Base-by-base conservation (phyloP, 2,888 invertebrate genomes). In the Dromius quadrimaculatus region DNA sequence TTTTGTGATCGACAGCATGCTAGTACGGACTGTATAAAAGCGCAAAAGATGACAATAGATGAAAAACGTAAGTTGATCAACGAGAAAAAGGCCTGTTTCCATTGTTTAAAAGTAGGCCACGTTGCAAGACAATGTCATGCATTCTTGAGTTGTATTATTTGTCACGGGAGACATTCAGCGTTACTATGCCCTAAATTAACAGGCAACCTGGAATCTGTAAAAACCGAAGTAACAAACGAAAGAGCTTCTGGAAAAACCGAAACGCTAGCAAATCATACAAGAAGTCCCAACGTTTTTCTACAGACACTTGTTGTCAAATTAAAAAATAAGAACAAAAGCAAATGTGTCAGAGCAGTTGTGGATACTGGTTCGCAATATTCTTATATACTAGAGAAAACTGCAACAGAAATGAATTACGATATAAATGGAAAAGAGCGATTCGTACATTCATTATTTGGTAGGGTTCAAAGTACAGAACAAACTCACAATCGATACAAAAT, bases 391-490 rank as follows among this genome's bases (percentile, higher is more conserved):
- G 50, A 32, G 15, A 5, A 15, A 13, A 63, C 20, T 2, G 34
- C 28, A 22, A 1, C 23, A 22, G n/a, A 38, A 41, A n/a, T 11
- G 11, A 22, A 19, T 22, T 28, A 32, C 3, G n/a, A 8, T 9
- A 9, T 3, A 5, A 64, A 64, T 47, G 9, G 45, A 23, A 17
- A 8, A 32, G 54, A 13, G n/a, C 34, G 1, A 32, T n/a, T 22
- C 4, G 15, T 54, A n/a, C 54, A 66, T 34, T 17, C 36, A n/a
- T 38, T 66, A 11, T 50, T 66, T 11, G 64, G 64, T 8, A 22
- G 61, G 11, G 22, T 68, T 70, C 45, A 73, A 71, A 5, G 15
- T 74, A 2, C n/a, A 20, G 45, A 65, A 57, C 20, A 72, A 72
- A 2, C 43, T 13, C 11, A 17, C 72, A 0, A 28, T 20, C 22